Conservation (phyloP, 2,113 vertebrate genomes). For the Cavia aperea region DNA sequence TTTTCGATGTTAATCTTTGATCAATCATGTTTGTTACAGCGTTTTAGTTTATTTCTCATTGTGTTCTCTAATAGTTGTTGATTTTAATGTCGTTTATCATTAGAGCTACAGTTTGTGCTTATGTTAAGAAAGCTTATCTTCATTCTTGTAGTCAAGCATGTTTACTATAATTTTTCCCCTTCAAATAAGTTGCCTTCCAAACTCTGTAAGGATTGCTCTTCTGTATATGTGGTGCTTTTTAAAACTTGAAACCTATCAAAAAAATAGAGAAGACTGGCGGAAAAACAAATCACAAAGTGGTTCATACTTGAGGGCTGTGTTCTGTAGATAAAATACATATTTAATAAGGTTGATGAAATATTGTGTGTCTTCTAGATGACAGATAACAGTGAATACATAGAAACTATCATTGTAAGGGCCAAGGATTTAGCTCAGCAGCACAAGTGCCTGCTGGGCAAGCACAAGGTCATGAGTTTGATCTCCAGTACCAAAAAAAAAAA, state of each 20-base stretch:
- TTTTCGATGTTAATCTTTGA: not conserved
- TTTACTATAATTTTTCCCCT: slow-evolving; percentile 1
- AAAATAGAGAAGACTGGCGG: not conserved
- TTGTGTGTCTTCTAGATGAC: not conserved
- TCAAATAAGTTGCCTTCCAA: slow-evolving; percentile 26
- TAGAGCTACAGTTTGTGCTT: slow-evolving; percentile 4
- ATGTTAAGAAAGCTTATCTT: not conserved
- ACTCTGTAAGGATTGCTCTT: not conserved
- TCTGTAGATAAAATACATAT: not conserved
- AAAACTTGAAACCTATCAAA: not conserved
- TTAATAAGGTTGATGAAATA: not conserved
- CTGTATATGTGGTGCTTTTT: not conserved
- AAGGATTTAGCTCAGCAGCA: too few relatives aligned
- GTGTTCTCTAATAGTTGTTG: slow-evolving; percentile 4
- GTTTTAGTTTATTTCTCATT: slow-evolving; percentile 2
- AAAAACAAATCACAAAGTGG: not conserved
- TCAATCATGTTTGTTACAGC: not conserved
- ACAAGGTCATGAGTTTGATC: too few relatives aligned
- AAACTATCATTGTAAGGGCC: not conserved
- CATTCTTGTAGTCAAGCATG: not conserved
- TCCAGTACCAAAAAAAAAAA: not conserved
- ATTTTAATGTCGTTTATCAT: slow-evolving; percentile 33
- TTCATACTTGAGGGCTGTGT: not conserved
- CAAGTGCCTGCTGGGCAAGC: too few relatives aligned
- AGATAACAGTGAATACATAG: not conserved